Evolutionary conservation across 2,113 vertebrate genomes (phyloP).

Genomic region (Plectropomus leopardus): DNA sequence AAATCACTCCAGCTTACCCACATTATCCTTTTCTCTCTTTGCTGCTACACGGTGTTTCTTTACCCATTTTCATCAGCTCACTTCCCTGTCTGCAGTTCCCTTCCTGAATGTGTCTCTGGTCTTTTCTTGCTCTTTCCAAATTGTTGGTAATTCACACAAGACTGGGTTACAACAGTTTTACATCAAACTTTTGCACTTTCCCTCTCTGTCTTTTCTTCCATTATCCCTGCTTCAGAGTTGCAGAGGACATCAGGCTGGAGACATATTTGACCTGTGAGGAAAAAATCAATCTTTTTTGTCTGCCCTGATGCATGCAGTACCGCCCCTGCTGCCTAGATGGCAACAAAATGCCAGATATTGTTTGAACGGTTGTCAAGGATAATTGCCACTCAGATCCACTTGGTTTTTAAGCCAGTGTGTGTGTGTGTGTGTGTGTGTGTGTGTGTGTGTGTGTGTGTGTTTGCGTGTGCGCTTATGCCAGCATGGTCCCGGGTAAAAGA

Average conservation of each 20-base stretch:
- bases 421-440: constrained; percentile 8
- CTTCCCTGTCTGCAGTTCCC: not conserved
- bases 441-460: constrained; percentile 10
- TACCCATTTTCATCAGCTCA: constrained; percentile 13
- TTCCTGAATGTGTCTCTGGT: not conserved
- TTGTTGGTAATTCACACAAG: not conserved
- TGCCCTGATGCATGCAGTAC: constrained; percentile 57
- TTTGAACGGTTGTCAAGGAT: constrained; percentile 30
- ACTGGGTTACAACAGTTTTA: not conserved
- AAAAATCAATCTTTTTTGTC: constrained; percentile 44
- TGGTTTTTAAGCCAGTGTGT: constrained; percentile 27
- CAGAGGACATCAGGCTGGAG: not conserved
- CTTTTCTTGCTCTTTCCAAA: not conserved
- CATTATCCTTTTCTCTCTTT: constrained; percentile 25
- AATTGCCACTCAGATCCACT: constrained; percentile 49
- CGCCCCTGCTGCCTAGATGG: constrained; percentile 79
- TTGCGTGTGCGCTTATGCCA: constrained; percentile 8
- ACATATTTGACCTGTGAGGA: constrained; percentile 34
- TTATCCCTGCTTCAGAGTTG: constrained; percentile 3
- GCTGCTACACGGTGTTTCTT: constrained; percentile 15
- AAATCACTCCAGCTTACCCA: constrained; percentile 38
- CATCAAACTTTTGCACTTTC: constrained; percentile 6
- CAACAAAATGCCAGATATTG: constrained; percentile 78
- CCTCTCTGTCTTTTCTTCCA: not conserved
- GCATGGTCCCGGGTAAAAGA: not conserved